A percentile compares a stretch with the other conserved stretches of the same genome.
phyloP scores from a whole-genome alignment of 1,140 invertebrate genomes.

The Diploscapter pachys region DNA sequence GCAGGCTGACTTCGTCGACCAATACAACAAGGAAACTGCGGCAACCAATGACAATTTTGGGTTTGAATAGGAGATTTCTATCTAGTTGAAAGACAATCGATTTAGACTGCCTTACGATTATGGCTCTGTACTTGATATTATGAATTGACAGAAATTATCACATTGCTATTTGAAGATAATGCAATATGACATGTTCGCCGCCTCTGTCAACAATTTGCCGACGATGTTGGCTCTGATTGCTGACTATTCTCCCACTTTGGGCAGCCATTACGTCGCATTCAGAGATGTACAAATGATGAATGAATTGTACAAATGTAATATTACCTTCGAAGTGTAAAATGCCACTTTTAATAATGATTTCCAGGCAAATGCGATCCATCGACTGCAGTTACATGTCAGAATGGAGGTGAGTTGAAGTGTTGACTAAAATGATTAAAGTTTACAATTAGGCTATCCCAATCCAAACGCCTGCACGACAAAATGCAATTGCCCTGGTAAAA shows the following conservation, averaged over 20 bases:
- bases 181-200: conserved; percentile 19
- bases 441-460: too few relatives aligned
- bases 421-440: too few relatives aligned
- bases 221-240: conserved; percentile 33
- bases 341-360: too few relatives aligned
- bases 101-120: conserved; percentile 32
- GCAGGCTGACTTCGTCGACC: conserved; percentile 20
- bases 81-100: too few relatives aligned
- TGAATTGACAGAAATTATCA: conserved; percentile 17
- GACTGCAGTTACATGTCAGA: too few relatives aligned
- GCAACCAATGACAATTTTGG: conserved; percentile 33
- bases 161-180: neutral
- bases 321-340: neutral
- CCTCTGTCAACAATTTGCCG: conserved; percentile 24
- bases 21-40: conserved; percentile 35
- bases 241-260: conserved; percentile 38
- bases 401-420: too few relatives aligned
- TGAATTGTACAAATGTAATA: conserved; percentile 33
- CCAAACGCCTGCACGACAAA: too few relatives aligned
- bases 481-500: too few relatives aligned
- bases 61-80: too few relatives aligned
- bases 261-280: conserved; percentile 32
- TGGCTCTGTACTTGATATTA: conserved; percentile 38
- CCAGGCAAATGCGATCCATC: too few relatives aligned
- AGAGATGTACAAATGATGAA: conserved; percentile 38